Conservation (phyloP, 2,888 invertebrate genomes). For the Iselma pallidipennis region DNA sequence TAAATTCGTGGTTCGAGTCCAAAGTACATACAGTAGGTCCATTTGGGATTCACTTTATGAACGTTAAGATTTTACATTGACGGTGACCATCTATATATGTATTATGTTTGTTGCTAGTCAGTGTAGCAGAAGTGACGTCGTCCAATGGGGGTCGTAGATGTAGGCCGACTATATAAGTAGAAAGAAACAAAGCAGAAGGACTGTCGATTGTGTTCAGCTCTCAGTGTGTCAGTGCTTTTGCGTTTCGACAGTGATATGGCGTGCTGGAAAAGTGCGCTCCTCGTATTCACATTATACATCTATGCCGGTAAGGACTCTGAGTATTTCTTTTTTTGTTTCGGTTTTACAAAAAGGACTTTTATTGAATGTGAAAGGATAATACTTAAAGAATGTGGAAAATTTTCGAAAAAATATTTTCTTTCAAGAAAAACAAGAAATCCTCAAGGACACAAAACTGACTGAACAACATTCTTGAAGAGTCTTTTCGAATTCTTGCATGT, state of each 20-base stretch:
- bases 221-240: slow-evolving; percentile 47
- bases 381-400: neutral
- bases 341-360: neutral
- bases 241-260: slow-evolving; percentile 51
- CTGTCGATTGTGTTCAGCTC: slow-evolving; percentile 53
- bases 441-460: neutral
- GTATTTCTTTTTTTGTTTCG: neutral
- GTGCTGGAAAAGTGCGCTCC: slow-evolving; percentile 50
- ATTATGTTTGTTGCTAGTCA: too few species aligned
- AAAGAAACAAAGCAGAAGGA: slow-evolving; percentile 50
- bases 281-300: slow-evolving; percentile 45
- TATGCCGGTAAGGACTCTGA: slow-evolving; percentile 50
- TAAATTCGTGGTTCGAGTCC: too few species aligned
- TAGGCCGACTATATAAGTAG: slow-evolving; percentile 57
- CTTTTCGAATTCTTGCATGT: neutral
- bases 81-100: too few species aligned
- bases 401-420: too few species aligned
- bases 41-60: neutral
- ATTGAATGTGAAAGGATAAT: neutral
- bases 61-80: too few species aligned
- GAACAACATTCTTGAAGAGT: neutral
- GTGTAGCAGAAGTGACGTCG: slow-evolving; percentile 50
- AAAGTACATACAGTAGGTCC: neutral
- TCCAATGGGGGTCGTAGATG: slow-evolving; percentile 52
- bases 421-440: neutral